phyloP scores from a whole-genome alignment of 2,113 vertebrate species.

The Egretta garzetta region DNA sequence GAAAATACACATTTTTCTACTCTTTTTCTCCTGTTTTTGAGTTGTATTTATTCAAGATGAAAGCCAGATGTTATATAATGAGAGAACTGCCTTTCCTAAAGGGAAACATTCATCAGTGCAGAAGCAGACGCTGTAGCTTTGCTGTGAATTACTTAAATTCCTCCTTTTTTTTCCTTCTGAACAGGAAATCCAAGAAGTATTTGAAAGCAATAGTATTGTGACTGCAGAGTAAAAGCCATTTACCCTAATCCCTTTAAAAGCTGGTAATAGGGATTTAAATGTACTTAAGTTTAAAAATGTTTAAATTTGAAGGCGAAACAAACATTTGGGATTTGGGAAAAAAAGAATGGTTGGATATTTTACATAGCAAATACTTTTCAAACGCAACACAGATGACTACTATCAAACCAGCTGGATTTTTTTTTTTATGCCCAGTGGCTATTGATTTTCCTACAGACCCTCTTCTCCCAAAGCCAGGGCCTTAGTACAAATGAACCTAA shows the following conservation, averaged over 20 bases:
- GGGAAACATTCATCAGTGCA: slow-evolving; percentile 69
- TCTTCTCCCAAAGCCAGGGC: neutral
- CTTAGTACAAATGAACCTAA: neutral
- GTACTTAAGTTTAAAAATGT: slow-evolving; percentile 7
- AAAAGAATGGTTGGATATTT: neutral
- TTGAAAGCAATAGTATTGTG: slow-evolving; percentile 44
- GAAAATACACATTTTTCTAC: slow-evolving; percentile 33
- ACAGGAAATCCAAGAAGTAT: slow-evolving; percentile 59
- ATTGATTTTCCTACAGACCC: neutral
- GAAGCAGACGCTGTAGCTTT: slow-evolving; percentile 49
- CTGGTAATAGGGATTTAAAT: neutral
- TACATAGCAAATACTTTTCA: neutral
- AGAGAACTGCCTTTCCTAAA: slow-evolving; percentile 66
- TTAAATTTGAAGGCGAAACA: neutral
- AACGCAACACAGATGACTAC: neutral
- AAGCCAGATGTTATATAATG: slow-evolving; percentile 76
- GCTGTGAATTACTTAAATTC: slow-evolving; percentile 73
- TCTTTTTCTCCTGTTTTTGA: slow-evolving; percentile 31
- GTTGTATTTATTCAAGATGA: slow-evolving; percentile 67
- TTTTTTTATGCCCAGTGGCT: neutral
- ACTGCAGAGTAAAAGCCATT: slow-evolving; percentile 39
- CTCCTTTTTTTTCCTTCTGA: slow-evolving; percentile 36
- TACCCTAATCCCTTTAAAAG: slow-evolving; percentile 42
- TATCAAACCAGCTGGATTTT: neutral
- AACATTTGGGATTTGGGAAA: neutral